Evolutionary conservation across 1,140 invertebrate genomes (phyloP).

Genomic region (Sitobion miscanthi): DNA sequence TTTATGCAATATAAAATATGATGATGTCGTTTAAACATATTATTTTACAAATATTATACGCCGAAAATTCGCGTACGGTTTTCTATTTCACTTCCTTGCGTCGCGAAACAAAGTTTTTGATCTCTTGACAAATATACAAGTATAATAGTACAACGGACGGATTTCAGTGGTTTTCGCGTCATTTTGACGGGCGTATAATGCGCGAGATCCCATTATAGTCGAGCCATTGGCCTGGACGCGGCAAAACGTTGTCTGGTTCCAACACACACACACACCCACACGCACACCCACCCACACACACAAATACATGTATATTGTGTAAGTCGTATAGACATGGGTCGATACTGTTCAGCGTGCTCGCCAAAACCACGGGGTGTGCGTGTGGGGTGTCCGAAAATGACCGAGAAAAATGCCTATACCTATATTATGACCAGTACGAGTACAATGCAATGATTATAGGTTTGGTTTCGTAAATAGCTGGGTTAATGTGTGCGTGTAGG

Average conservation of each 20-base stretch:
- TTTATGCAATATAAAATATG: neutral
- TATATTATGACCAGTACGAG: neutral
- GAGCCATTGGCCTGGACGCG: neutral
- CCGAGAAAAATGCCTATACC: neutral
- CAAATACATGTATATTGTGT: neutral
- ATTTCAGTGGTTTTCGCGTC: constrained; percentile 22
- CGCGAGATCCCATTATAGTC: neutral
- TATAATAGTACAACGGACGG: constrained; percentile 2
- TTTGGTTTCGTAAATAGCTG: neutral
- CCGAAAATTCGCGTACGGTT: no score
- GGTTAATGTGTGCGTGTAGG: neutral
- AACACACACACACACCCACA: neutral
- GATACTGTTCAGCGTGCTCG: neutral
- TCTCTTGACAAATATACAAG: neutral
- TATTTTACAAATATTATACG: neutral
- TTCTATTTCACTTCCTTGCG: no score
- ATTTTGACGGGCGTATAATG: constrained; percentile 1
- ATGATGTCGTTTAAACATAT: neutral
- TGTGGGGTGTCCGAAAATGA: neutral
- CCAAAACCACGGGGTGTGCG: neutral
- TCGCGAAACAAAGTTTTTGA: no score
- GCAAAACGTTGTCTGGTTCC: constrained; percentile 14
- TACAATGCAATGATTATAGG: neutral
- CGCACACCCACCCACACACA: neutral
- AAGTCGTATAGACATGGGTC: neutral